phyloP scores from a whole-genome alignment of 1,140 invertebrate genomes.

The Zophobas morio region DNA sequence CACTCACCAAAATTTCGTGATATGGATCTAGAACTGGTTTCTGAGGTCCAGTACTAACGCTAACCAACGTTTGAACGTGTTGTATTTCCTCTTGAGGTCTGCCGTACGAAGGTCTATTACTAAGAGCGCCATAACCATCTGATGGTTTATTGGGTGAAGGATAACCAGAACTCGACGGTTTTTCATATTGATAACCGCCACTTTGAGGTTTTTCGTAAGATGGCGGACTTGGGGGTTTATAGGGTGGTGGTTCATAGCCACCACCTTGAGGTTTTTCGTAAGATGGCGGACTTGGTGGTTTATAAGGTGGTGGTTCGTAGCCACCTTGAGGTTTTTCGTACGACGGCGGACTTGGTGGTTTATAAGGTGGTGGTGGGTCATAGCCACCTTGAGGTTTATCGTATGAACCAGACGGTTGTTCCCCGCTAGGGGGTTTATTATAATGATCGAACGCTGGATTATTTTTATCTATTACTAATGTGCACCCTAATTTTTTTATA shows the following conservation, averaged over 20 bases:
- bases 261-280: conserved; percentile 11
- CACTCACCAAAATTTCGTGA: conserved; percentile 20
- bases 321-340: conserved; percentile 27
- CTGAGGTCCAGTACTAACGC: conserved; percentile 29
- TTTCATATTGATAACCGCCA: conserved; percentile 1
- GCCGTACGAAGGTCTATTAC: conserved; percentile 24
- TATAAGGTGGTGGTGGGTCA: conserved; percentile 42
- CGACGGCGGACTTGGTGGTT: conserved; percentile 22
- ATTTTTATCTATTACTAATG: conserved; percentile 60
- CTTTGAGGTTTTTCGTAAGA: conserved; percentile 16
- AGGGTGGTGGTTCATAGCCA: conserved; percentile 16
- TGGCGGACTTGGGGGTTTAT: conserved; percentile 28
- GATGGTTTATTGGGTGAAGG: not conserved
- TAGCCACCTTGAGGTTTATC: conserved; percentile 21
- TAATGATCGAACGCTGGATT: conserved; percentile 10
- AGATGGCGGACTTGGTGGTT: conserved; percentile 25
- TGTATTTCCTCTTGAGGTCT: conserved; percentile 19
- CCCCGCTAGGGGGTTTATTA: not conserved
- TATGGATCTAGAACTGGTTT: conserved; percentile 18
- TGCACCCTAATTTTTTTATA: conserved; percentile 70
- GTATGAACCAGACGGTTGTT: not conserved
- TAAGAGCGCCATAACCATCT: not conserved
- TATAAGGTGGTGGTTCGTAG: conserved; percentile 43
- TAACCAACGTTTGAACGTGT: conserved; percentile 31
- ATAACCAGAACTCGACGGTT: conserved; percentile 5